phyloP scores from a whole-genome alignment of 2,888 invertebrate genomes.

The Melanostoma scalare region DNA sequence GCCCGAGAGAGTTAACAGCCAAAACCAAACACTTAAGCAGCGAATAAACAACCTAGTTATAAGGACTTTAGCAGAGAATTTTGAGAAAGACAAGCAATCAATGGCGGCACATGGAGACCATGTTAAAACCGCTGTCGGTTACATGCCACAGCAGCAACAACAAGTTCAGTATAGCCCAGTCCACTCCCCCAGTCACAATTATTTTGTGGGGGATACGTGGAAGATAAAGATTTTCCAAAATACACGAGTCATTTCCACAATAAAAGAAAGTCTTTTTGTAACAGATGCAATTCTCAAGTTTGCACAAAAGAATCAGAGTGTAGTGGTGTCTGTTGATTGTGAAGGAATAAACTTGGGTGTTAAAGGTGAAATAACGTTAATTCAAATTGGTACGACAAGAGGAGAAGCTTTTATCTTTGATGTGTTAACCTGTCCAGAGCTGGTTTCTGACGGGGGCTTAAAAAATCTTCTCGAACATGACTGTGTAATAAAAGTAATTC shows the following conservation, averaged over 20 bases:
- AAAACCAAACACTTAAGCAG: conserved; percentile 92
- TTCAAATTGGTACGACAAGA: conserved; percentile 91
- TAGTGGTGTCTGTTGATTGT: conserved; percentile 92
- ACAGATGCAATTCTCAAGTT: conserved; percentile 88
- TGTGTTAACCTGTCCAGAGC: conserved; percentile 91
- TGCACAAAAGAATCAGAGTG: conserved; percentile 81
- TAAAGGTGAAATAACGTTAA: conserved; percentile 93
- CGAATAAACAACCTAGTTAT: conserved; percentile 93
- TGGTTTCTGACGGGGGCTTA: conserved; percentile 90
- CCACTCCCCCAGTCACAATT: conserved; percentile 80
- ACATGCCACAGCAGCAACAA: conserved; percentile 77
- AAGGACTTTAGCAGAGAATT: conserved; percentile 94
- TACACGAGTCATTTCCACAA: conserved; percentile 90
- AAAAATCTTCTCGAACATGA: conserved; percentile 91
- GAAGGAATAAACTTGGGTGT: conserved; percentile 96
- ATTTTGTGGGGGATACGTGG: conserved; percentile 88
- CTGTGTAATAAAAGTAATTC: conserved; percentile 93
- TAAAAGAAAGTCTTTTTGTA: conserved; percentile 90
- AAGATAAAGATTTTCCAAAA: conserved; percentile 91
- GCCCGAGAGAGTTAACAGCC: conserved; percentile 80
- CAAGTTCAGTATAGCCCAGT: conserved; percentile 77
- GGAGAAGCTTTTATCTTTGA: conserved; percentile 95
- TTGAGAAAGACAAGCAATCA: conserved; percentile 83
- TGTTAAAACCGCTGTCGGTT: conserved; percentile 44
- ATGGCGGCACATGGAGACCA: conserved; percentile 76